Evolutionary conservation across 2,797 vertebrate species (phyloP).

Genomic region (Anguilla marmorata): DNA sequence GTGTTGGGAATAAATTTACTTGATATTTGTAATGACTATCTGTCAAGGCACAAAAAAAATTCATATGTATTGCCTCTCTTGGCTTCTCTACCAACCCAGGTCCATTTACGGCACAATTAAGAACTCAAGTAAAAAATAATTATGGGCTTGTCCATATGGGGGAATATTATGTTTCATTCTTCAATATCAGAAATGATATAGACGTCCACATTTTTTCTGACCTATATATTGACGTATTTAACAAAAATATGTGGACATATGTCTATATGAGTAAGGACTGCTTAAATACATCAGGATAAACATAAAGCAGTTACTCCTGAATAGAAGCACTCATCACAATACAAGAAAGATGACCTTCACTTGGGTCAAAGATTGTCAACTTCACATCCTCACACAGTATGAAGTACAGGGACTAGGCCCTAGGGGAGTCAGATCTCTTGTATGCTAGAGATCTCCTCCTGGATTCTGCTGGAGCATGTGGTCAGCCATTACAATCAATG

Average conservation of each 20-base stretch:
- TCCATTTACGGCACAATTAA: not conserved
- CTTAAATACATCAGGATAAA: constrained; percentile 1
- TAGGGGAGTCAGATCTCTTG: not conserved
- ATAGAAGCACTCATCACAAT: constrained; percentile 17
- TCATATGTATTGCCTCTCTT: not conserved
- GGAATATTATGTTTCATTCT: not conserved
- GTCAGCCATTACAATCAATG: not conserved
- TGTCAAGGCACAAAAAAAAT: not conserved
- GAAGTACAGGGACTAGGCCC: not conserved
- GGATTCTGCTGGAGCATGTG: not conserved
- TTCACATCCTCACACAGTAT: not conserved
- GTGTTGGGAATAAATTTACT: not conserved
- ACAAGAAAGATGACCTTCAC: constrained; percentile 16
- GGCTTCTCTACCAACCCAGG: not conserved
- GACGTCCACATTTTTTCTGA: not conserved
- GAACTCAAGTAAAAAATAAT: not conserved
- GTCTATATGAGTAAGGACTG: constrained; percentile 8
- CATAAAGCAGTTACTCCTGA: not conserved
- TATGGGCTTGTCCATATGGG: not conserved
- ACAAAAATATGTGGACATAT: constrained; percentile 41
- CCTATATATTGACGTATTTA: constrained; percentile 39
- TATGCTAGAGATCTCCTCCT: not conserved
- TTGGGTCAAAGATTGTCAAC: constrained; percentile 9
- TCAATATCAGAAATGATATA: not conserved
- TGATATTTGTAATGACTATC: not conserved